Base-by-base conservation (phyloP, 2,797 vertebrate genomes). In the Salarias fasciatus region DNA sequence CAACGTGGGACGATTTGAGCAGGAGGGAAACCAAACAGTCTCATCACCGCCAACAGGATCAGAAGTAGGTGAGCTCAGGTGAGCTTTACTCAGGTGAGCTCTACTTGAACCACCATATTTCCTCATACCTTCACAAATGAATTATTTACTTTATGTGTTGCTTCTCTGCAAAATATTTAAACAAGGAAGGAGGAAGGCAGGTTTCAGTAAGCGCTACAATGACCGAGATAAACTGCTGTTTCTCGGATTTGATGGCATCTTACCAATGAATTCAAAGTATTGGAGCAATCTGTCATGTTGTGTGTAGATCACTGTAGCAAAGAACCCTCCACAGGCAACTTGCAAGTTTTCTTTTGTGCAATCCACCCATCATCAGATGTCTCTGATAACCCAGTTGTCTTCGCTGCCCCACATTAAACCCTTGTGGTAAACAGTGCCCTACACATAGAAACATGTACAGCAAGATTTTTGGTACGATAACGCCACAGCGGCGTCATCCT, bases 401-500 rank as follows among this genome's bases (percentile, higher is more conserved):
- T 29, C 14, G 8, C 2, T 7, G 52, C 0, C 5, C 41, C 46
- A 79, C 51, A 75, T n/a, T 40, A 42, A 57, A 72, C 18, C 33
- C 18, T 2, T 46, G 42, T 63, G 67, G 61, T 47, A 0, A 49
- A 31, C 0, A 0, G 0, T 57, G 59, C 8, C 45, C 57, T 28
- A 51, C 38, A 60, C 42, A 2, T 11, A 24, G 51, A 63, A 76
- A 70, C 37, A 42, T 18, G 46, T 38, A 59, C 3, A n/a, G n/a
- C 1, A 9, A 38, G 75, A 80, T 78, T 14, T 28, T 13, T 24
- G 6, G 0, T 1, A 18, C 0, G 63, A 82, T 72, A 69, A 57
- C 45, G 11, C 11, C 8, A 42, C 33, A 37, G 12, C 50, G 0
- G 9, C 66, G 75, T 84, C 79, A 81, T 58, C 13, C 11, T 24